Percentiles rank a stretch among this genome's conserved stretches.
Conservation (phyloP, 1,140 invertebrate species). For the Lepidurus couesii region DNA sequence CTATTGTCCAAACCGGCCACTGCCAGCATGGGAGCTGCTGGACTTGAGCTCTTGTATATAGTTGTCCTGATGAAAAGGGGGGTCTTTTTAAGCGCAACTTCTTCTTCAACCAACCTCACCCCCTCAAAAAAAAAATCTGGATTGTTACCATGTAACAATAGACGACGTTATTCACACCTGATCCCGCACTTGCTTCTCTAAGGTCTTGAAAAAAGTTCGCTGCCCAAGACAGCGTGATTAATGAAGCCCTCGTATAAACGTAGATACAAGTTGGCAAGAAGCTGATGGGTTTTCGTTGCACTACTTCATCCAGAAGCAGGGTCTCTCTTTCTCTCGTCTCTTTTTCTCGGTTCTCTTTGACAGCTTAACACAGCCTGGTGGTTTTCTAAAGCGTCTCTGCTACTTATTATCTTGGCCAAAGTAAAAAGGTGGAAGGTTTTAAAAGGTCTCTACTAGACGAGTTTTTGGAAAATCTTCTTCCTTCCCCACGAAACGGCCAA, state of each 20-base stretch:
- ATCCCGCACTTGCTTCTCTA: background rate
- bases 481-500: background rate
- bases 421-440: background rate
- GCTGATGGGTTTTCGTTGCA: constrained; percentile 14
- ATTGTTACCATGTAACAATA: background rate
- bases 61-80: background rate
- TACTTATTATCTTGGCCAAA: constrained; percentile 2
- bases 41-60: background rate
- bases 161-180: constrained; percentile 18
- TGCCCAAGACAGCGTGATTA: background rate
- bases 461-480: background rate
- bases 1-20: background rate
- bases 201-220: constrained; percentile 1
- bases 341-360: background rate
- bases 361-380: constrained; percentile 8
- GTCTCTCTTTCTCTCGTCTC: background rate
- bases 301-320: constrained; percentile 9
- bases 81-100: constrained; percentile 7
- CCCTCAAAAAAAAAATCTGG: background rate
- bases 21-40: constrained; percentile 1
- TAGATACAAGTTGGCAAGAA: background rate
- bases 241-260: background rate
- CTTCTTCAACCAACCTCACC: background rate
- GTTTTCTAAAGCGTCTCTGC: constrained; percentile 8
- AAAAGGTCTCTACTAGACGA: background rate